Evolutionary conservation across 1,140 invertebrate species (phyloP).

Genomic region (Drosophila ogumai): DNA sequence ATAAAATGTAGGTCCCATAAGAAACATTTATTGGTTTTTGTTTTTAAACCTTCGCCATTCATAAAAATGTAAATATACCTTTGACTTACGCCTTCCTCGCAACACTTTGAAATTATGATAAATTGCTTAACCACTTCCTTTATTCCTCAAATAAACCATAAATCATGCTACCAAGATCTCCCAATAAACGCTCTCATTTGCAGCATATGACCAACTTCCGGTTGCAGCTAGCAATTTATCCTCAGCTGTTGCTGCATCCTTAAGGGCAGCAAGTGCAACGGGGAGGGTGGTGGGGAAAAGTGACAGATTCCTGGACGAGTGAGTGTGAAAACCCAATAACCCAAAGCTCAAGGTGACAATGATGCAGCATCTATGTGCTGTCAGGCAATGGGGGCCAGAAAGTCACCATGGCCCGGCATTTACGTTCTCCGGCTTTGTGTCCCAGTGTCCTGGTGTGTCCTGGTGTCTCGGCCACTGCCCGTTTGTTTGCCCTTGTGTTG

Average conservation of each 20-base stretch:
- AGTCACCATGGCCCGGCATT: constrained; percentile 41
- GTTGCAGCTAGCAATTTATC: constrained; percentile 25
- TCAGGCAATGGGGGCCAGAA: constrained; percentile 28
- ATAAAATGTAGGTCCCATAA: too few species aligned
- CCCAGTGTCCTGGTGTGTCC: constrained; percentile 16
- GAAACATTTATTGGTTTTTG: not conserved
- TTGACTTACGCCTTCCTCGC: too few species aligned
- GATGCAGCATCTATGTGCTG: constrained; percentile 56
- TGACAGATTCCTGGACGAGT: constrained; percentile 58
- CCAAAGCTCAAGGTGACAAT: constrained; percentile 79
- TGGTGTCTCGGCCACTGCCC: constrained; percentile 28
- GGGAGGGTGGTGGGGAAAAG: constrained; percentile 10
- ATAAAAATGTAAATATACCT: not conserved
- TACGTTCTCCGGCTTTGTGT: constrained; percentile 1
- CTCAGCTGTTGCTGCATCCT: constrained; percentile 22
- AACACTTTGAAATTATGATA: not conserved
- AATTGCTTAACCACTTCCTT: not conserved
- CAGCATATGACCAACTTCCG: constrained; percentile 18
- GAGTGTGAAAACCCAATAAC: constrained; percentile 77
- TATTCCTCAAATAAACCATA: not conserved
- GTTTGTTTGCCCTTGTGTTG: constrained; percentile 67
- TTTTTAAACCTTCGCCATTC: too few species aligned
- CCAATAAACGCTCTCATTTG: constrained; percentile 21
- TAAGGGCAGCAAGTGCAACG: constrained; percentile 27
- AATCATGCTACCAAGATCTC: constrained; percentile 1